Conservation (phyloP, 1,140 invertebrate species). For the Acyrthosiphon pisum region DNA sequence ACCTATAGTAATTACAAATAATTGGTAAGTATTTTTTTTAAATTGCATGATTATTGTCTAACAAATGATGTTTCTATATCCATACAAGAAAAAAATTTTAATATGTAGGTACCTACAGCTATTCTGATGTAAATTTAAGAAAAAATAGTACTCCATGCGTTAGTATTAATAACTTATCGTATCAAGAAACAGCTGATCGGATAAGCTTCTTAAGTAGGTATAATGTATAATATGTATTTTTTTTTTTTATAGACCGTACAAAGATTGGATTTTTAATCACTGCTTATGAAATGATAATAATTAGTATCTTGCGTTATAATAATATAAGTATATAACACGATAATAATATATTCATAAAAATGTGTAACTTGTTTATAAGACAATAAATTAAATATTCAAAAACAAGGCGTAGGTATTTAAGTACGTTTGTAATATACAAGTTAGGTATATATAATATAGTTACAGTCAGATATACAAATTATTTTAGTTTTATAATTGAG, state of each 20-base stretch:
- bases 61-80: not conserved
- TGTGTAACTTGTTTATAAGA: conserved; percentile 4
- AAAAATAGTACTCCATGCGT: not conserved
- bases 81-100: not conserved
- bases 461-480: not conserved
- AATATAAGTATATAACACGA: not conserved
- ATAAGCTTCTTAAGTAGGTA: not conserved
- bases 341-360: conserved; percentile 8
- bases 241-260: not conserved
- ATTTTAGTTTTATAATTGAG: not conserved
- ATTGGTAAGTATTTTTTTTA: not conserved
- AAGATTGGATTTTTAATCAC: not conserved
- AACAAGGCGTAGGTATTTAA: not conserved
- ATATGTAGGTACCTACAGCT: not conserved
- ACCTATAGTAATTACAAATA: not conserved
- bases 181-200: not conserved
- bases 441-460: not conserved
- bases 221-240: too few relatives aligned
- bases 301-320: not conserved
- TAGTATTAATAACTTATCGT: not conserved
- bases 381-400: conserved; percentile 5
- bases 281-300: not conserved
- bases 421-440: not conserved
- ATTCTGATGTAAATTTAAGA: not conserved
- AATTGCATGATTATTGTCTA: too few relatives aligned